Evolutionary conservation across 2,888 invertebrate genomes (phyloP), one percentile per base, ranked within the genome.

Genomic region (Agonopterix heracliana): DNA sequence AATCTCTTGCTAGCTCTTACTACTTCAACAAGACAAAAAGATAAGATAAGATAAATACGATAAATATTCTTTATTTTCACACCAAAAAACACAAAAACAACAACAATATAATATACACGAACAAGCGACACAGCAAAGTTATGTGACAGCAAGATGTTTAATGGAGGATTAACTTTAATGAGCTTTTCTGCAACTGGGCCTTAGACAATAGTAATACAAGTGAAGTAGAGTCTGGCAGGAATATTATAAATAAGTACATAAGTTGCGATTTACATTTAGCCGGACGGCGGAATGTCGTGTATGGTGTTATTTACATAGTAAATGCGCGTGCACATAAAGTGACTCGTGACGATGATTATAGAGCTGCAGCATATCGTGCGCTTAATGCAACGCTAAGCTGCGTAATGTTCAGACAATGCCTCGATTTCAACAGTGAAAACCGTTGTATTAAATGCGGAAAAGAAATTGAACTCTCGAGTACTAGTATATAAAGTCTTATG

Each of bases 291-390:
- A 74, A 74, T 79, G 70, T 71, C 72, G 71, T 78, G 78, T 68
- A 74, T 68, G 69, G 68, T 68, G 66, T 63, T 80, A 81, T 81
- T 79, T 76, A 80, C 74, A 73, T 71, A 78, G 78, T 62, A 53
- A 74, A 70, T 68, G 68, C 72, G 76, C 76, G 74, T 77, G 75
- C 68, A 64, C 65, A 68, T 78, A 75, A 74, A 70, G 73, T 71
- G 74, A 66, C 72, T 81, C 72, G 80, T 74, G 74, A 72, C 75
- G 73, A 64, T 77, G 77, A 81, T 81, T 79, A 76, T 71, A 75
- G 74, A 71, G 70, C 66, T 64, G 76, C 71, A 71, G 71, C 76
- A 69, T 78, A 74, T 73, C 74, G 74, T 74, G 78, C 71, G 70
- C 71, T 71, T 76, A 81, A 78, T 81, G 75, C 71, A 75, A 75